phyloP scores from a whole-genome alignment of 2,888 invertebrate species.

The Heteromyza rotundicornis region DNA sequence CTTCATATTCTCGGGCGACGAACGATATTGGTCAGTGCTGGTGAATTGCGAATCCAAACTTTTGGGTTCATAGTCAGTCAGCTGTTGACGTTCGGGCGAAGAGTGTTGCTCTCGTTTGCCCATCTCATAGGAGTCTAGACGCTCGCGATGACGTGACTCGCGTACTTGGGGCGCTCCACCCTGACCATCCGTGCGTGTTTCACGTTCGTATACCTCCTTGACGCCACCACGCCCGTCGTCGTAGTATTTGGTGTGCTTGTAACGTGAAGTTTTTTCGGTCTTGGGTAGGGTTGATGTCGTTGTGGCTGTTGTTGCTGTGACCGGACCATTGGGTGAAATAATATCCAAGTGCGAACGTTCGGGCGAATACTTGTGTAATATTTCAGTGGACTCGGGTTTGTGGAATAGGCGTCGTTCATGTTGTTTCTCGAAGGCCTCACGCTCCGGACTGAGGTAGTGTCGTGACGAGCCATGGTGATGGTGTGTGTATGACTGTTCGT shows the following conservation, averaged over 20 bases:
- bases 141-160: conserved; percentile 62
- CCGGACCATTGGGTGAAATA: conserved; percentile 38
- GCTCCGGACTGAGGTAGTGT: conserved; percentile 45
- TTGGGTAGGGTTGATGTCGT: conserved; percentile 41
- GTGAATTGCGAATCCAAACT: conserved; percentile 70
- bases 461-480: conserved; percentile 20
- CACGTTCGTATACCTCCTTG: conserved; percentile 63
- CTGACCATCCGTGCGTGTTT: conserved; percentile 61
- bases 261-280: conserved; percentile 54
- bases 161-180: conserved; percentile 60
- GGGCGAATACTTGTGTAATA: conserved; percentile 51
- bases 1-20: conserved; percentile 69
- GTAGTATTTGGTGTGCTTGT: conserved; percentile 58
- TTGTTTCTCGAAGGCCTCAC: conserved; percentile 28
- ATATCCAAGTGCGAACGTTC: conserved; percentile 55
- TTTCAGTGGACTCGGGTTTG: conserved; percentile 48
- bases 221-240: conserved; percentile 65
- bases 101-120: conserved; percentile 33
- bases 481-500: conserved; percentile 26
- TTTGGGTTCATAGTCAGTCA: conserved; percentile 66
- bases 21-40: conserved; percentile 65
- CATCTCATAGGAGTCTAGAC: conserved; percentile 50
- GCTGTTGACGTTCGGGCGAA: conserved; percentile 36
- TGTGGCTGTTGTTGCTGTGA: too few relatives aligned
- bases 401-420: conserved; percentile 46